Evolutionary conservation across 2,797 vertebrate genomes (phyloP).

Genomic region (Chanos chanos): DNA sequence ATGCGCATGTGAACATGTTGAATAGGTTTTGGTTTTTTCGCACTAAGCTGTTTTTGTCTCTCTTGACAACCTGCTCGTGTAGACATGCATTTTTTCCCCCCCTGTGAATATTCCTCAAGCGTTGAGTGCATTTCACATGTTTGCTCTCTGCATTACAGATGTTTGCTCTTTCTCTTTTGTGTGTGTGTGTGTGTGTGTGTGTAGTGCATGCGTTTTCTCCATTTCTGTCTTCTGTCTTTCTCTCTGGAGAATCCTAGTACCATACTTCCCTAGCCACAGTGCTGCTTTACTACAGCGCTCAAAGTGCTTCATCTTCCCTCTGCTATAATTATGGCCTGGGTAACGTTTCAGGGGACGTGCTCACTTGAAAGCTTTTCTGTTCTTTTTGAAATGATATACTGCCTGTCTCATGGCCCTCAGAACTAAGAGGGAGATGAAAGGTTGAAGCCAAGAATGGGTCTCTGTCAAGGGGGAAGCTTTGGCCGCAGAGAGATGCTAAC

Average conservation of each 20-base stretch:
- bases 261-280: slow-evolving; percentile 40
- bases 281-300: slow-evolving; percentile 48
- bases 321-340: slow-evolving; percentile 59
- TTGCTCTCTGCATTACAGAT: too few relatives aligned
- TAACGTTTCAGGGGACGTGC: slow-evolving; percentile 55
- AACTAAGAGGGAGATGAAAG: slow-evolving; percentile 57
- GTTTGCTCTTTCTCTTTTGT: too few relatives aligned
- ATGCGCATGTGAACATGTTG: too few relatives aligned
- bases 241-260: slow-evolving; percentile 10
- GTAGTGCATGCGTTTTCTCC: too few relatives aligned
- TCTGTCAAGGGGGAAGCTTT: slow-evolving; percentile 35
- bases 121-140: too few relatives aligned
- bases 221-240: slow-evolving; percentile 18
- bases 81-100: too few relatives aligned
- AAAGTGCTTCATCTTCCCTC: slow-evolving; percentile 39
- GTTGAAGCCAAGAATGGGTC: slow-evolving; percentile 43
- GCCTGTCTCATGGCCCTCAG: slow-evolving; percentile 48
- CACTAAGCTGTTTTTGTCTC: too few relatives aligned
- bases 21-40: too few relatives aligned
- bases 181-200: too few relatives aligned
- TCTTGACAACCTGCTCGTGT: too few relatives aligned
- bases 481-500: slow-evolving; percentile 30
- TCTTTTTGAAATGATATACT: slow-evolving; percentile 62
- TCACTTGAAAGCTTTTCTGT: slow-evolving; percentile 56
- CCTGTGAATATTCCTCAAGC: too few relatives aligned